These are phyloP conservation scores for Tragopan temminckii DNA, from an alignment of 2,797 vertebrate genomes.

Conservation along the genomic window DNA sequence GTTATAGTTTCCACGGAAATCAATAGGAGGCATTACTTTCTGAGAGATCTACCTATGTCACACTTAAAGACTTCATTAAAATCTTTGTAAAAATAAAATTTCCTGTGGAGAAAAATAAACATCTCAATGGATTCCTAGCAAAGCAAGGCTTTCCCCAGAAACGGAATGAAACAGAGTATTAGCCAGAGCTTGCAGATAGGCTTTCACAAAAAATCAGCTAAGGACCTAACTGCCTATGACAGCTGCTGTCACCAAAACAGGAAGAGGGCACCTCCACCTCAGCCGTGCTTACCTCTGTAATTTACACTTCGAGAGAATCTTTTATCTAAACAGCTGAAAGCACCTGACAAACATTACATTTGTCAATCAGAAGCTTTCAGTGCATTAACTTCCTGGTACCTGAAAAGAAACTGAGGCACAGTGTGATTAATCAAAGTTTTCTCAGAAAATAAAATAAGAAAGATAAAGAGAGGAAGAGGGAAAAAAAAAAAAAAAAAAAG, in stretches of 20 bases:
- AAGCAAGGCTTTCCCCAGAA: not conserved
- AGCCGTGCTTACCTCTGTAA: not conserved
- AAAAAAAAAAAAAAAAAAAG: too few species aligned
- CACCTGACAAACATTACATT: not conserved
- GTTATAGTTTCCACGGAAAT: too few species aligned
- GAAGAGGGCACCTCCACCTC: not conserved
- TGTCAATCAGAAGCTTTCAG: not conserved
- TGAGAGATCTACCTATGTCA: too few species aligned
- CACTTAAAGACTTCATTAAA: not conserved
- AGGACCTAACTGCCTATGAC: not conserved
- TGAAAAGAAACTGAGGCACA: constrained; percentile 42
- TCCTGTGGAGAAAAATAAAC: not conserved
- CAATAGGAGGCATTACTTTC: too few species aligned
- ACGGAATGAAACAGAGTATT: not conserved
- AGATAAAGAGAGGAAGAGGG: not conserved
- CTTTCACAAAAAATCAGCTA: not conserved
- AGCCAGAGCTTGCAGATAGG: not conserved
- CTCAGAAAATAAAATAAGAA: not conserved
- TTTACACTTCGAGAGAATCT: not conserved
- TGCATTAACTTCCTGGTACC: not conserved
- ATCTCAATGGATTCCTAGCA: not conserved
- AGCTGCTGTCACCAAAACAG: not conserved
- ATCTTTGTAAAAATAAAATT: not conserved
- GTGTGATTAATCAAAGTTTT: not conserved
- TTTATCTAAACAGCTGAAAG: not conserved